Conservation (phyloP, 2,113 vertebrate genomes). For the Corvus moneduloides region DNA sequence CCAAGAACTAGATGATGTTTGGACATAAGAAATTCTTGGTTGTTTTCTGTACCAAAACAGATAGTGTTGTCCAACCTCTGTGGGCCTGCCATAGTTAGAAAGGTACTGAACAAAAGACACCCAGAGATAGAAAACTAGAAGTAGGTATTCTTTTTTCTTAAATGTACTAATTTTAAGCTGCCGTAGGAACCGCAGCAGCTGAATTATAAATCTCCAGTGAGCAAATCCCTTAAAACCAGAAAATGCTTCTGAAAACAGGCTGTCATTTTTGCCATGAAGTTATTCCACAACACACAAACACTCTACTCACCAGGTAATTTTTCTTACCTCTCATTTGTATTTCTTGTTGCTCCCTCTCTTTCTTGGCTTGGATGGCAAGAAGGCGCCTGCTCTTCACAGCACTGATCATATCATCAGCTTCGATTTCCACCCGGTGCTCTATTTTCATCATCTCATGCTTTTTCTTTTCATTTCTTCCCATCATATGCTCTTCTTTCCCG, state of each 20-base stretch:
- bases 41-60: background rate
- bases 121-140: background rate
- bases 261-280: background rate
- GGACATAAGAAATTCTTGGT: fast-evolving
- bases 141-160: background rate
- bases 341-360: constrained; percentile 90
- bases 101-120: background rate
- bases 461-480: constrained; percentile 80
- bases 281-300: background rate
- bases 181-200: background rate
- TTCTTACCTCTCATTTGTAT: constrained; percentile 87
- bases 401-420: constrained; percentile 91
- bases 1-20: background rate
- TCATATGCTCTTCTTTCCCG: constrained; percentile 65
- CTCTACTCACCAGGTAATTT: background rate
- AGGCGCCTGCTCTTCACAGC: constrained; percentile 92
- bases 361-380: constrained; percentile 91
- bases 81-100: background rate
- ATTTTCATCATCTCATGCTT: constrained; percentile 70
- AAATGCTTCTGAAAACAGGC: background rate
- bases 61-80: background rate
- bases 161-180: background rate
- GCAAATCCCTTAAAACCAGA: background rate
- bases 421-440: constrained; percentile 60
- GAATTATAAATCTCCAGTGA: background rate